Evolutionary conservation across 2,797 vertebrate genomes (phyloP).

Genomic region (Coluber constrictor): DNA sequence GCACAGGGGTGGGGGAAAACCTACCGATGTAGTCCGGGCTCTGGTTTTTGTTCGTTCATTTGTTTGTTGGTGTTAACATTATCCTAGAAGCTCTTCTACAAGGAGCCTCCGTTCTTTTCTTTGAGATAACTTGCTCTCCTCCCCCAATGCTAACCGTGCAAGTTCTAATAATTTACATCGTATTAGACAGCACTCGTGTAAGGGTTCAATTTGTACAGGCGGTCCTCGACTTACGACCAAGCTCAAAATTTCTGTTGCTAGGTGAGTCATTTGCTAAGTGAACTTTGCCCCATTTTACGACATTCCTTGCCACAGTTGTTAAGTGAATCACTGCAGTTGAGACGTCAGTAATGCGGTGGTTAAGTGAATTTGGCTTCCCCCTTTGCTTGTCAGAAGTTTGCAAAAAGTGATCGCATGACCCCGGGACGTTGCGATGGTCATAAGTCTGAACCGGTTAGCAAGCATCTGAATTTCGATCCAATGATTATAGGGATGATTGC

Average conservation of each 20-base stretch:
- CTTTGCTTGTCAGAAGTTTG: neutral
- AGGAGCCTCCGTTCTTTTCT: neutral
- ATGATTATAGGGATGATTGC: neutral
- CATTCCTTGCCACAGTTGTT: neutral
- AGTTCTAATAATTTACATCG: constrained; percentile 36
- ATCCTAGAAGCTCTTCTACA: constrained; percentile 55
- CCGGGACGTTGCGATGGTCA: neutral
- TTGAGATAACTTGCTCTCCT: constrained; percentile 50
- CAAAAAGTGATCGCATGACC: neutral
- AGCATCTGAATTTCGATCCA: neutral
- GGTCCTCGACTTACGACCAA: neutral
- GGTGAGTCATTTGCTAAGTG: neutral
- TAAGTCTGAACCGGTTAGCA: neutral
- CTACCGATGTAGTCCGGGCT: constrained; percentile 38
- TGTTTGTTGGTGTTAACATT: constrained; percentile 45
- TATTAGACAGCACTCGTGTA: constrained; percentile 35
- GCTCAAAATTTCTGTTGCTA: neutral
- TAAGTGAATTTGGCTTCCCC: neutral
- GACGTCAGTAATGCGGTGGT: neutral
- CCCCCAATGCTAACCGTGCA: constrained; percentile 21
- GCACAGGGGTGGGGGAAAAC: neutral
- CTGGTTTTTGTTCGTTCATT: constrained; percentile 15
- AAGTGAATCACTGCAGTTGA: neutral
- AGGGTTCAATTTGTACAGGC: constrained; percentile 23
- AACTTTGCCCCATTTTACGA: neutral